phyloP scores from a whole-genome alignment of 2,113 vertebrate genomes.

The Chaetops frenatus region DNA sequence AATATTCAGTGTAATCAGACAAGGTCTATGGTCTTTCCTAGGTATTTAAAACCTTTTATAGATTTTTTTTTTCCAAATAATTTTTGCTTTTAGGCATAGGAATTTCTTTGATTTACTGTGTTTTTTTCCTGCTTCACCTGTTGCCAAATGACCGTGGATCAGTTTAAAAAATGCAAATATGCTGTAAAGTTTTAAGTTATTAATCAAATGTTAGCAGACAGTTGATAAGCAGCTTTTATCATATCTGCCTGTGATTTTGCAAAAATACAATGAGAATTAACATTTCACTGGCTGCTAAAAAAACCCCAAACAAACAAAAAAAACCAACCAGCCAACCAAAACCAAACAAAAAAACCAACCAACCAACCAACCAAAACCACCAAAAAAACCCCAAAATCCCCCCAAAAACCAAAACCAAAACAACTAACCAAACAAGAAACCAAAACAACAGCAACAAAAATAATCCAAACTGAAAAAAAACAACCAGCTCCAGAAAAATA shows the following conservation, averaged over 20 bases:
- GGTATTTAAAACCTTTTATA: not conserved
- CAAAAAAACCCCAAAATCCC: too few species aligned
- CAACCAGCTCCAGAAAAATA: fast-evolving
- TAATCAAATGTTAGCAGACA: not conserved
- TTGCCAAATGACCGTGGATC: not conserved
- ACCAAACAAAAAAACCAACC: not conserved
- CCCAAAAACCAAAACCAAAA: too few species aligned
- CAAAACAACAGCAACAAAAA: not conserved
- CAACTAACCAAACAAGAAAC: too few species aligned
- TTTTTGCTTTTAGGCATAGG: not conserved
- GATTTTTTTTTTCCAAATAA: not conserved
- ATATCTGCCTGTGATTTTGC: not conserved
- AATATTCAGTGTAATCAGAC: not conserved
- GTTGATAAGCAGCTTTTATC: not conserved
- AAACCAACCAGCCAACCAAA: not conserved
- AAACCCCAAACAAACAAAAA: not conserved
- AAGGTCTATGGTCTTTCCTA: not conserved
- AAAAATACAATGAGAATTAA: not conserved
- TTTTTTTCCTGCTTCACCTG: not conserved
- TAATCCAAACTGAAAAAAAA: too few species aligned
- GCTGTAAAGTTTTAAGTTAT: not conserved
- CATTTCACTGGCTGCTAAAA: not conserved
- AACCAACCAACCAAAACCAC: too few species aligned
- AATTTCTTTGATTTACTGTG: not conserved
- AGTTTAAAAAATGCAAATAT: not conserved